Evolutionary conservation across 1,140 invertebrate genomes (phyloP).

Genomic region (Brachionus asplanchnoidis): DNA sequence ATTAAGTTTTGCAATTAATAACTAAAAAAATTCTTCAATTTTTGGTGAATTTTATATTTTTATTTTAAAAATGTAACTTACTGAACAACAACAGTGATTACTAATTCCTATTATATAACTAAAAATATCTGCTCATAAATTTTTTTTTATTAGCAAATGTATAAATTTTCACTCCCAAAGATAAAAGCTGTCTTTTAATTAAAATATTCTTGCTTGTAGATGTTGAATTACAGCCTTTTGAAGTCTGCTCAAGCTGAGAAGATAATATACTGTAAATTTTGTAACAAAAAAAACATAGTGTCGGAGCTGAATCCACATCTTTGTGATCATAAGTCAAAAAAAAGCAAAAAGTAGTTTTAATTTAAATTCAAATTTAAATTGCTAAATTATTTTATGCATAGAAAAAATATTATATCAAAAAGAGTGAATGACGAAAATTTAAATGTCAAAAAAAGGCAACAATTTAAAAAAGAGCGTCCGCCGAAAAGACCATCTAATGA

Average conservation of each 20-base stretch:
- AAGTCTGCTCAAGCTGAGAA: background rate
- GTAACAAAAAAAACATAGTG: background rate
- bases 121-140: constrained; percentile 4
- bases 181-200: background rate
- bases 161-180: background rate
- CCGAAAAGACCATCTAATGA: background rate
- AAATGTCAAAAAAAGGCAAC: background rate
- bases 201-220: background rate
- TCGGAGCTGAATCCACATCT: background rate
- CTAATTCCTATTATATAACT: constrained; percentile 4
- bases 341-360: background rate
- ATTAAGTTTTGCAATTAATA: constrained; percentile 5
- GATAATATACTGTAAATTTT: background rate
- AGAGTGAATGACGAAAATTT: background rate
- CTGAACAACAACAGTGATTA: constrained; percentile 1
- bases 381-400: background rate
- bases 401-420: background rate
- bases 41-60: background rate
- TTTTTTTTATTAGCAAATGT: background rate
- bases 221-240: background rate
- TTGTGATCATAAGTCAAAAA: background rate
- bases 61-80: background rate
- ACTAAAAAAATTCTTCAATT: background rate
- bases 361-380: background rate
- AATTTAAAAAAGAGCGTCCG: background rate